Conservation (phyloP, 2,888 invertebrate genomes). For the Ryuthela nishihirai region DNA sequence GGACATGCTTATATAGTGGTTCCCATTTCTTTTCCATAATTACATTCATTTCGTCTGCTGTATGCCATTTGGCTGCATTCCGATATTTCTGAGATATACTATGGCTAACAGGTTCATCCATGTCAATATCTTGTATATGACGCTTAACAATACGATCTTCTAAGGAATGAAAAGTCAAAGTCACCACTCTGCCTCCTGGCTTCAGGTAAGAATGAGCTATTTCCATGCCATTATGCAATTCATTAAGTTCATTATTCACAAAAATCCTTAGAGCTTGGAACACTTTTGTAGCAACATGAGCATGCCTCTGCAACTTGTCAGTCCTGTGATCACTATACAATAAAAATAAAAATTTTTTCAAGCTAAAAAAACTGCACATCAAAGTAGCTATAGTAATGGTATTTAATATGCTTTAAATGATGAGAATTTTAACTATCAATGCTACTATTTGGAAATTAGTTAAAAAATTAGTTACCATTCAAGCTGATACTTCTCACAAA, state of each 20-base stretch:
- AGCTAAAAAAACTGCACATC: too few relatives aligned
- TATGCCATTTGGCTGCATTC: constrained; percentile 61
- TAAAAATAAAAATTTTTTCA: too few relatives aligned
- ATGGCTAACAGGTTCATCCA: constrained; percentile 64
- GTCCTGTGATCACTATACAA: constrained; percentile 20
- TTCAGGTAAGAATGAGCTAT: constrained; percentile 71
- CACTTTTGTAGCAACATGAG: constrained; percentile 78
- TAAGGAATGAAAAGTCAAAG: constrained; percentile 85
- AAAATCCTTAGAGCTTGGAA: constrained; percentile 93
- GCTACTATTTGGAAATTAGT: too few relatives aligned
- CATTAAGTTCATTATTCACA: constrained; percentile 93
- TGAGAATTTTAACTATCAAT: too few relatives aligned
- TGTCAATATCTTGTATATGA: constrained; percentile 66
- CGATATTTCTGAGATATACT: constrained; percentile 67
- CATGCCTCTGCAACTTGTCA: constrained; percentile 69
- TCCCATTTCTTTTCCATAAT: constrained; percentile 68
- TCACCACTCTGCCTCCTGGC: constrained; percentile 70
- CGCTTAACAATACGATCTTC: constrained; percentile 92
- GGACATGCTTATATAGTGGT: constrained; percentile 73
- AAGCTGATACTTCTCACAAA: too few relatives aligned
- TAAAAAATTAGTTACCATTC: too few relatives aligned
- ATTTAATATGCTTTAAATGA: too few relatives aligned
- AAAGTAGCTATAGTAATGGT: too few relatives aligned
- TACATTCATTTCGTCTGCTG: constrained; percentile 60
- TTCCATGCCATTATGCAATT: constrained; percentile 82